Percentiles rank a stretch among this genome's conserved stretches.
Evolutionary conservation across 1,140 invertebrate species (phyloP).

Genomic region (Chionoecetes opilio): DNA sequence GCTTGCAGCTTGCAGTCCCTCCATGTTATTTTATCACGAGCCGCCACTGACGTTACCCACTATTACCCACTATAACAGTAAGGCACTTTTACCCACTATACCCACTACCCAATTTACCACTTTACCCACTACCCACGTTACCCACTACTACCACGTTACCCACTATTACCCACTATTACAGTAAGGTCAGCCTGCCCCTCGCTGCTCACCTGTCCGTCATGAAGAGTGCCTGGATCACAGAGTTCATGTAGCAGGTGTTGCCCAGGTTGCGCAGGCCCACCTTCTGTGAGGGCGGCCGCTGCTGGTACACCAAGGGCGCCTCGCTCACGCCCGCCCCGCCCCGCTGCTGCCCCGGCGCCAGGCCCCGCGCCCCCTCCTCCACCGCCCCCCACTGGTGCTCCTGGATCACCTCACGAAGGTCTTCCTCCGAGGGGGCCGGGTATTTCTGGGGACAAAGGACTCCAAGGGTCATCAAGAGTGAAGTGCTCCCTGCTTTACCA

Average conservation of each 20-base stretch:
- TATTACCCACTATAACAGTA: no score
- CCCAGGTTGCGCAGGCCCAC: slow-evolving; percentile 91
- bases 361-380: background rate
- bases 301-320: slow-evolving; percentile 51
- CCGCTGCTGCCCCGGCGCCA: slow-evolving; percentile 37
- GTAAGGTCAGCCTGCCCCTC: no score
- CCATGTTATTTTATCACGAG: no score
- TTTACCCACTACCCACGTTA: no score
- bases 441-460: slow-evolving; percentile 54
- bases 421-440: slow-evolving; percentile 68
- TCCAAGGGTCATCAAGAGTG: no score
- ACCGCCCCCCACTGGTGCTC: slow-evolving; percentile 64
- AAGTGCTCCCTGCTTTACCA: no score
- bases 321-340: background rate
- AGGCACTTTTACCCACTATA: no score
- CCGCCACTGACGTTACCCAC: no score
- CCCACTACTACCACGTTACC: no score
- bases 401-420: slow-evolving; percentile 72
- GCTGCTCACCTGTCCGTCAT: slow-evolving; percentile 90
- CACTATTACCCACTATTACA: no score
- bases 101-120: no score
- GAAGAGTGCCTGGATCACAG: slow-evolving; percentile 91
- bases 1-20: no score
- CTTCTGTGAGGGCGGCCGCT: slow-evolving; percentile 55
- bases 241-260: slow-evolving; percentile 95